Conservation (phyloP, 2,888 invertebrate species). For the Nineta flava region DNA sequence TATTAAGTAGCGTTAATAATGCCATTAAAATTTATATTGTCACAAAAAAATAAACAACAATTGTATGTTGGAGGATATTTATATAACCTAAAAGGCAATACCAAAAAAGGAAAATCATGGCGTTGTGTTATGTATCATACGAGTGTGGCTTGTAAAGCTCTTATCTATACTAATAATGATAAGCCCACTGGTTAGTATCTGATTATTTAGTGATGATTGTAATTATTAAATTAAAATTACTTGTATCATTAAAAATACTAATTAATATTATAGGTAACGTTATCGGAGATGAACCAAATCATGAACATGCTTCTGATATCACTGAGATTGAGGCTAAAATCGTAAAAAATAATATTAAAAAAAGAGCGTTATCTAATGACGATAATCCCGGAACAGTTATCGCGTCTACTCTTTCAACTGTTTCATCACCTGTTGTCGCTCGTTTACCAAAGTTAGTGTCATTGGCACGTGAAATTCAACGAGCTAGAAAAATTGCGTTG, state of each 20-base stretch:
- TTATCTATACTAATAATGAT: neutral
- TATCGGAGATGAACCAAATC: neutral
- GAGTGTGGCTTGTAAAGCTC: neutral
- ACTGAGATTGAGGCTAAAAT: neutral
- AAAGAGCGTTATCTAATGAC: neutral
- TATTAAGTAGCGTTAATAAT: too few relatives aligned
- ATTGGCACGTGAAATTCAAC: neutral
- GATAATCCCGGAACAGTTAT: neutral
- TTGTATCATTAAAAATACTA: neutral
- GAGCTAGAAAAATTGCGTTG: neutral
- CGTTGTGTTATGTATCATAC: neutral
- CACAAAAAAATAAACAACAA: neutral
- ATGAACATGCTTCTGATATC: neutral
- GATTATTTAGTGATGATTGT: neutral
- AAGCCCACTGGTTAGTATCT: neutral
- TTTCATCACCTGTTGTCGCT: neutral
- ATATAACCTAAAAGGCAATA: neutral
- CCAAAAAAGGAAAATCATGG: neutral
- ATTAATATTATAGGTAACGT: neutral
- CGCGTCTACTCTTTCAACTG: neutral
- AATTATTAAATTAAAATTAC: neutral
- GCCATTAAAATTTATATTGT: neutral
- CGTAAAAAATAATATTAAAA: neutral
- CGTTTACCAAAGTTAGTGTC: neutral
- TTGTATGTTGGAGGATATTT: neutral